These are phyloP conservation scores for Neofelis nebulosa DNA, from an alignment of 2,113 vertebrate species.

Conservation along the genomic window DNA sequence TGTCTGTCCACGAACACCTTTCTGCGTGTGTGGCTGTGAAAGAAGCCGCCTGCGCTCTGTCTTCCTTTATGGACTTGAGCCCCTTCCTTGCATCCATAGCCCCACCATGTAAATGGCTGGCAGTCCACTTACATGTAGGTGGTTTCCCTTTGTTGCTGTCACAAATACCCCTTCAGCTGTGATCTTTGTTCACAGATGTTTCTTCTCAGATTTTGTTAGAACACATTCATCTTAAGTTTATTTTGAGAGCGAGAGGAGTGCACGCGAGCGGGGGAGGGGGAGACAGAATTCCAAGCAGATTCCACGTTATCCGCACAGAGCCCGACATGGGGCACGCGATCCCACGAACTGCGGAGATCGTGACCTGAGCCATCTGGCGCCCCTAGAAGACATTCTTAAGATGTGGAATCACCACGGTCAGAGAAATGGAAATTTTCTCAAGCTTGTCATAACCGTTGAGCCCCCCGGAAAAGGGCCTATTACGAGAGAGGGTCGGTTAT, in stretches of 20 bases:
- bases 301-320: no score
- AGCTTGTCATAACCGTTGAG: not conserved
- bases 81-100: accelerated
- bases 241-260: no score
- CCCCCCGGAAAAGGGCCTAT: not conserved
- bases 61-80: not conserved
- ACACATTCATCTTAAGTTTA: not conserved
- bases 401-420: not conserved
- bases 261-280: no score
- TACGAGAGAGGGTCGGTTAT: not conserved
- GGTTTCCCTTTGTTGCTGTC: not conserved
- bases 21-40: not conserved
- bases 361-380: no score
- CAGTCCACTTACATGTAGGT: not conserved
- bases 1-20: not conserved
- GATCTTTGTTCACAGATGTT: not conserved
- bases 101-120: not conserved
- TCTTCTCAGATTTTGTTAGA: not conserved
- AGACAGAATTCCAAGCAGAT: no score
- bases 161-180: not conserved
- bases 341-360: no score
- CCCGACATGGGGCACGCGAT: no score
- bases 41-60: not conserved
- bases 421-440: not conserved
- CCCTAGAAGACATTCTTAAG: not conserved